Percentiles rank a stretch among this genome's conserved stretches.
Evolutionary conservation across 2,113 vertebrate species (phyloP).

Genomic region (Myotis lucifugus): DNA sequence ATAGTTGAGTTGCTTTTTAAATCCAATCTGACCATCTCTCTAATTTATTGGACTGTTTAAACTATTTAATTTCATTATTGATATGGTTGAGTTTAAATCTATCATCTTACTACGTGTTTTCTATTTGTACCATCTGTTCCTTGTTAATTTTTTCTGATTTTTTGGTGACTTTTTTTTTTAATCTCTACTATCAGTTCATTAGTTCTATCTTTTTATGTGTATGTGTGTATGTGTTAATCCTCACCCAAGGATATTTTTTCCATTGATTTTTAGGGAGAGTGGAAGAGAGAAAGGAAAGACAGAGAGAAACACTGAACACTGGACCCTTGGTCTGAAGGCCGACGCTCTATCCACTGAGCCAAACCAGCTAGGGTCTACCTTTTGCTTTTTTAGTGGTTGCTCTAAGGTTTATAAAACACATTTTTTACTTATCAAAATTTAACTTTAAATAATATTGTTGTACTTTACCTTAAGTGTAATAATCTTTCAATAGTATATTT

Average conservation of each 20-base stretch:
- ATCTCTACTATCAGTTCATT: not conserved
- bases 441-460: not conserved
- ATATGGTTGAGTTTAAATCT: not conserved
- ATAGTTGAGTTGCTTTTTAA: not conserved
- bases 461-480: not conserved
- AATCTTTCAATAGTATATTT: not conserved
- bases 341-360: too few relatives aligned
- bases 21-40: not conserved
- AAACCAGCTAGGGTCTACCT: too few relatives aligned
- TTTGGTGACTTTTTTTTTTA: not conserved
- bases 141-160: not conserved
- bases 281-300: too few relatives aligned
- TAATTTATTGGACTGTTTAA: not conserved
- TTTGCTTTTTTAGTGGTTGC: not conserved
- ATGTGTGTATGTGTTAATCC: too few relatives aligned
- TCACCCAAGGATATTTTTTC: too few relatives aligned
- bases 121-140: not conserved
- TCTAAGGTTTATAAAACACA: not conserved
- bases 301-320: too few relatives aligned
- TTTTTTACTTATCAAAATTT: not conserved
- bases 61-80: not conserved
- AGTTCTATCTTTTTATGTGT: not conserved
- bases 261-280: too few relatives aligned
- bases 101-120: not conserved
- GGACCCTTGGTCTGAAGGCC: too few relatives aligned